These are phyloP conservation scores for Coecobrya sp. DNA, from an alignment of 2,888 invertebrate species.

Conservation along the genomic window DNA sequence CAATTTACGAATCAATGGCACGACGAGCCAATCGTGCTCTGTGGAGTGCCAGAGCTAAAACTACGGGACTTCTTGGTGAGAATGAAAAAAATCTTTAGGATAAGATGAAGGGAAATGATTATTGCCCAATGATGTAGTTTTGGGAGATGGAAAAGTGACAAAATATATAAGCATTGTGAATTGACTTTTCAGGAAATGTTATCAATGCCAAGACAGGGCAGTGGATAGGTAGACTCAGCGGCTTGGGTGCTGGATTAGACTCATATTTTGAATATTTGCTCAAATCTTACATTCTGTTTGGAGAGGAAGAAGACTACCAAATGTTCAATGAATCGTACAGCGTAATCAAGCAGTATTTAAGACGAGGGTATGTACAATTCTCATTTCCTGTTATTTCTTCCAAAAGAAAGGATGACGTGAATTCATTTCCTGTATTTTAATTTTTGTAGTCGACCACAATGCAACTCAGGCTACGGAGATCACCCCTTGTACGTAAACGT, in stretches of 20 bases:
- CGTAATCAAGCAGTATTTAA: constrained; percentile 89
- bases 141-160: neutral
- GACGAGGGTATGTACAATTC: constrained; percentile 88
- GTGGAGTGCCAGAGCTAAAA: constrained; percentile 89
- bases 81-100: neutral
- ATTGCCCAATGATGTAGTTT: no score
- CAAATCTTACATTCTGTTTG: constrained; percentile 90
- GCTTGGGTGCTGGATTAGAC: constrained; percentile 90
- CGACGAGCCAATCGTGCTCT: constrained; percentile 89
- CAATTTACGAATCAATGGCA: constrained; percentile 90
- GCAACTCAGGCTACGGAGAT: constrained; percentile 89
- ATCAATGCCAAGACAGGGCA: constrained; percentile 90
- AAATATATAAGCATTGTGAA: neutral
- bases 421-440: neutral
- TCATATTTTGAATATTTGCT: constrained; percentile 91
- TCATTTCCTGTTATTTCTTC: neutral
- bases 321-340: constrained; percentile 90
- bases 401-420: neutral
- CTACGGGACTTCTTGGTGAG: constrained; percentile 90
- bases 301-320: constrained; percentile 89
- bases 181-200: constrained; percentile 89
- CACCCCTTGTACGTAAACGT: constrained; percentile 91
- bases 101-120: neutral
- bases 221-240: constrained; percentile 90
- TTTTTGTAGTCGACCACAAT: constrained; percentile 88